Conservation (phyloP, 2,797 vertebrate species). For the Falco novaeseelandiae region DNA sequence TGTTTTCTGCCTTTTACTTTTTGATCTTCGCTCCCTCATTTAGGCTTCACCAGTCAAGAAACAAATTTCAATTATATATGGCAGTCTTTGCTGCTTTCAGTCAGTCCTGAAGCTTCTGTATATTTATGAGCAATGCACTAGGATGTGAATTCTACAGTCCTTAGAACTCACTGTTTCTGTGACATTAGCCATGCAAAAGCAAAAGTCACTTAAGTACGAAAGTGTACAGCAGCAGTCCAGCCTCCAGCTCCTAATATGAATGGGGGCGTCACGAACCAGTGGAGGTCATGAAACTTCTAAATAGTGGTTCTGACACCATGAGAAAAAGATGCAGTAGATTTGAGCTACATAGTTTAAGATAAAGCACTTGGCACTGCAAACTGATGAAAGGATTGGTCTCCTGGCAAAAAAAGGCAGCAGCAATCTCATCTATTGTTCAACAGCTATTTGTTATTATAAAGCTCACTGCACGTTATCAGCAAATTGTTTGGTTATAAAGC, state of each 20-base stretch:
- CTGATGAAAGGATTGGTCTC: neutral
- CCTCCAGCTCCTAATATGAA: neutral
- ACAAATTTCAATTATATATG: neutral
- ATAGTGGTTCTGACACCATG: neutral
- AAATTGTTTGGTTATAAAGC: neutral
- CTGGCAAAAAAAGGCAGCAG: neutral
- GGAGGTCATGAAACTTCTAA: neutral
- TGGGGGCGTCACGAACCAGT: neutral
- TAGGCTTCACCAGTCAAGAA: neutral
- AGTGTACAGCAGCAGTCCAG: neutral
- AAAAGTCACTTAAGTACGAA: neutral
- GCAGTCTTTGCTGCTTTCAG: neutral
- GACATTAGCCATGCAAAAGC: neutral
- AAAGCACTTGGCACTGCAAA: neutral
- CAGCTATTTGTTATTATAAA: neutral
- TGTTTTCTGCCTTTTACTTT: neutral
- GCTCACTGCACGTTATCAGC: neutral
- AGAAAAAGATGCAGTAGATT: neutral
- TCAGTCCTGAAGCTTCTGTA: neutral
- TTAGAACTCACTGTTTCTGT: neutral
- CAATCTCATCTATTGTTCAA: neutral
- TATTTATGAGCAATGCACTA: neutral
- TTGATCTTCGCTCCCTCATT: neutral
- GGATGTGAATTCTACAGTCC: neutral
- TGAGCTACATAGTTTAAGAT: neutral